A percentile compares a stretch with the other conserved stretches of the same genome.
Conservation (phyloP, 1,140 invertebrate genomes). For the Pseudoatta argentina region DNA sequence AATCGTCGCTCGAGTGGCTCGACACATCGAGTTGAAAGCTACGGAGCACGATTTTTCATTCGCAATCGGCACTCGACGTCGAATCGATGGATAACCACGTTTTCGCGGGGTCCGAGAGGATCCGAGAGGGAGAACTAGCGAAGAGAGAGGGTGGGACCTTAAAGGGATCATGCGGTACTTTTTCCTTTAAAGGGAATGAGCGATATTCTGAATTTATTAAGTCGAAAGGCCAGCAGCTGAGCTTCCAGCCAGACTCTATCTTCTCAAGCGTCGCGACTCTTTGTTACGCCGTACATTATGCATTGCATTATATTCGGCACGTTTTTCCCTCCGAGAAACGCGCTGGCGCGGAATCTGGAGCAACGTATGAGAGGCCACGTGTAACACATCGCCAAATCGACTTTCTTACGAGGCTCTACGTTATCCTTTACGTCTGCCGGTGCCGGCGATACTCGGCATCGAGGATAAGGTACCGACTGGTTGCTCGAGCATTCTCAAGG, state of each 20-base stretch:
- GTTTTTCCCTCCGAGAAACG: conserved; percentile 59
- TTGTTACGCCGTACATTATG: conserved; percentile 75
- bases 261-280: conserved; percentile 41
- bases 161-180: conserved; percentile 66
- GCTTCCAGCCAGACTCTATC: conserved; percentile 66
- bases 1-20: conserved; percentile 63
- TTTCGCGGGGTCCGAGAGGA: conserved; percentile 57
- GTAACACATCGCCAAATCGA: conserved; percentile 79
- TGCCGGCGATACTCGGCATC: conserved; percentile 51
- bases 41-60: conserved; percentile 66
- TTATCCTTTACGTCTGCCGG: conserved; percentile 72
- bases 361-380: conserved; percentile 43
- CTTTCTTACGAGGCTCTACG: conserved; percentile 76
- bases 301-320: conserved; percentile 74
- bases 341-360: conserved; percentile 67
- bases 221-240: conserved; percentile 68
- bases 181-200: conserved; percentile 72
- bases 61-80: conserved; percentile 59
- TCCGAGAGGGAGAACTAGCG: background rate
- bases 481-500: conserved; percentile 63
- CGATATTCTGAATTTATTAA: conserved; percentile 73
- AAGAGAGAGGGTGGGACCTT: conserved; percentile 54
- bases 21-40: conserved; percentile 61
- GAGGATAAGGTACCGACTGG: conserved; percentile 75
- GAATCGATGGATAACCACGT: conserved; percentile 63